Evolutionary conservation across 2,113 vertebrate species (phyloP).

Genomic region (Micronycteris hirsuta): DNA sequence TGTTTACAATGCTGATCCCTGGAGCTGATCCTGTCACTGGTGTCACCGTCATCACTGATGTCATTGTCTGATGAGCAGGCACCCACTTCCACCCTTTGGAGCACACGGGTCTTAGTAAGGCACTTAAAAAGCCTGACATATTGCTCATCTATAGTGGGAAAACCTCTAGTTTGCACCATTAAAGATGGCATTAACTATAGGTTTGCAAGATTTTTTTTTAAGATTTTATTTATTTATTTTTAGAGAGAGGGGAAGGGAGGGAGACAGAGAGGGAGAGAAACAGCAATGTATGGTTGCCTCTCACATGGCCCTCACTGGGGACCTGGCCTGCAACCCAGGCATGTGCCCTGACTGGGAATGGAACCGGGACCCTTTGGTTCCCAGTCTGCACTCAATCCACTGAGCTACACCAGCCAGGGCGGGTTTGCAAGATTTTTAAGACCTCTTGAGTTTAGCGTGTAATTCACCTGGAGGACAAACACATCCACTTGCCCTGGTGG

Average conservation of each 20-base stretch:
- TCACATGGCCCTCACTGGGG: too few relatives aligned
- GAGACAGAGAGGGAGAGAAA: too few relatives aligned
- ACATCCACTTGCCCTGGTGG: too few relatives aligned
- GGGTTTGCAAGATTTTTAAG: not conserved
- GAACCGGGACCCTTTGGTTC: too few relatives aligned
- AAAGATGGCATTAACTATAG: not conserved
- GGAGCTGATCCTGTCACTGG: not conserved
- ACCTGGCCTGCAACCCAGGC: too few relatives aligned
- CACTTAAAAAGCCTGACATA: not conserved
- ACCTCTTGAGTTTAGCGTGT: not conserved
- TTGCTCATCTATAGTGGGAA: not conserved
- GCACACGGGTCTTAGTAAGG: not conserved
- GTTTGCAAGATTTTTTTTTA: not conserved
- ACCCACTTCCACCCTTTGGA: not conserved
- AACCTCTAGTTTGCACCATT: not conserved
- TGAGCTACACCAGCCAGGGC: too few relatives aligned
- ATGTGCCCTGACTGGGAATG: too few relatives aligned
- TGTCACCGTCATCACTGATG: not conserved
- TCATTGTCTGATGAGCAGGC: not conserved
- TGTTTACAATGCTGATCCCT: not conserved
- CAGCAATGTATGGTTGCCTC: too few relatives aligned
- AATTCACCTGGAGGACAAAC: not conserved
- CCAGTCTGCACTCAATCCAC: too few relatives aligned
- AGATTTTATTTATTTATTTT: too few relatives aligned
- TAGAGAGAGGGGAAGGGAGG: too few relatives aligned